These are phyloP conservation scores for Connochaetes taurinus DNA, from an alignment of 2,113 vertebrate genomes.

Conservation along the genomic window DNA sequence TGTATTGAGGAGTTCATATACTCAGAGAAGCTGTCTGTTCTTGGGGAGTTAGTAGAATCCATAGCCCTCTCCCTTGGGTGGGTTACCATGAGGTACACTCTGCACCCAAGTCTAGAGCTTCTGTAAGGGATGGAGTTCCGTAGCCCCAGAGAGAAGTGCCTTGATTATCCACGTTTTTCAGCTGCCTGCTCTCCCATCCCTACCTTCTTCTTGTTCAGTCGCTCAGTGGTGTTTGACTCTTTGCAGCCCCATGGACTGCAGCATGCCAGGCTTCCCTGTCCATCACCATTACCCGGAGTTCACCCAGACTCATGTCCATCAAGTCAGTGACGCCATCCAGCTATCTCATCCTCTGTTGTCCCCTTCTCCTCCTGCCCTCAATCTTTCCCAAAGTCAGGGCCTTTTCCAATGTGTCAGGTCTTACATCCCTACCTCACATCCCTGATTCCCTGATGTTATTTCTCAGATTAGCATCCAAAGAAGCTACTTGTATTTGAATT, in stretches of 20 bases:
- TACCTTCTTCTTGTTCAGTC: neutral
- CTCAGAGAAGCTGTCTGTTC: neutral
- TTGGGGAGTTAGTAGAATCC: neutral
- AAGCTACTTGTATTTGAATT: neutral
- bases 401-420: neutral
- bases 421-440: neutral
- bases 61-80: neutral
- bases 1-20: neutral
- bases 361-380: neutral
- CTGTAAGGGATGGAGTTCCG: neutral
- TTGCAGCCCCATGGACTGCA: neutral
- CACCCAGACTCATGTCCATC: neutral
- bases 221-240: neutral
- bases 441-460: neutral
- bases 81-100: neutral
- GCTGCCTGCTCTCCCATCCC: neutral
- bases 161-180: neutral
- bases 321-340: neutral
- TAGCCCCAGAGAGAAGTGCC: neutral
- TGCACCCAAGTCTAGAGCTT: neutral
- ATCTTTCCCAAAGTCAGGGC: neutral
- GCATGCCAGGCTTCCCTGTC: neutral
- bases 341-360: neutral
- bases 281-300: neutral
- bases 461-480: neutral